Conservation (phyloP, 2,797 vertebrate genomes). For the Poecilia wingei region DNA sequence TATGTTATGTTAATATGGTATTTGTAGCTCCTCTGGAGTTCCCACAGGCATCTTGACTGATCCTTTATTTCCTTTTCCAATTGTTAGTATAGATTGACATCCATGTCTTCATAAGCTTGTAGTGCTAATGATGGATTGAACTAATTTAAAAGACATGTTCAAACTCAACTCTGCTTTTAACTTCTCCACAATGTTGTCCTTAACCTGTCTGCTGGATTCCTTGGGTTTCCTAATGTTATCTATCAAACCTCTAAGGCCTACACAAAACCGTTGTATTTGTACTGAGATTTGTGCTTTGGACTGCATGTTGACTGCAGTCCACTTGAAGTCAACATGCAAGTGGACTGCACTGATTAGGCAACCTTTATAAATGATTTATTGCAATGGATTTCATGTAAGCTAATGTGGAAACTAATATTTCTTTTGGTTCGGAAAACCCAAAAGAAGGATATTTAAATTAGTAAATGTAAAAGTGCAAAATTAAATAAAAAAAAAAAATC, state of each 20-base stretch:
- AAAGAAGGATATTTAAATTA: neutral
- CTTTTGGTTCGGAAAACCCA: neutral
- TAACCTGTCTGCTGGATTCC: neutral
- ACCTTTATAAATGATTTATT: neutral
- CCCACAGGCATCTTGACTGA: neutral
- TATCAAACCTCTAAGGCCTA: neutral
- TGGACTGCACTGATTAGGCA: neutral
- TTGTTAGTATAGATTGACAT: neutral
- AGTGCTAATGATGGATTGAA: neutral
- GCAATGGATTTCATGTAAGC: neutral
- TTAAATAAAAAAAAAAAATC: conserved; percentile 9
- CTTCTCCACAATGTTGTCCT: neutral
- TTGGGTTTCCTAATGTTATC: neutral
- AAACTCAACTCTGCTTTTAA: neutral
- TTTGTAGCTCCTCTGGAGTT: neutral
- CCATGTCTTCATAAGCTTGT: neutral
- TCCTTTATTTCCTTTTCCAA: neutral
- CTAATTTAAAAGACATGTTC: neutral
- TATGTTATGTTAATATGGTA: neutral
- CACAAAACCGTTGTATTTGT: neutral
- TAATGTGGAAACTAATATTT: neutral
- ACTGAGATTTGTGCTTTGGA: neutral
- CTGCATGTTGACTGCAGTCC: too few species aligned
- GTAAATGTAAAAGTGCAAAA: neutral
- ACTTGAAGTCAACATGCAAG: neutral